Evolutionary conservation across 2,797 vertebrate species (phyloP).

Genomic region (Microchirus variegatus): DNA sequence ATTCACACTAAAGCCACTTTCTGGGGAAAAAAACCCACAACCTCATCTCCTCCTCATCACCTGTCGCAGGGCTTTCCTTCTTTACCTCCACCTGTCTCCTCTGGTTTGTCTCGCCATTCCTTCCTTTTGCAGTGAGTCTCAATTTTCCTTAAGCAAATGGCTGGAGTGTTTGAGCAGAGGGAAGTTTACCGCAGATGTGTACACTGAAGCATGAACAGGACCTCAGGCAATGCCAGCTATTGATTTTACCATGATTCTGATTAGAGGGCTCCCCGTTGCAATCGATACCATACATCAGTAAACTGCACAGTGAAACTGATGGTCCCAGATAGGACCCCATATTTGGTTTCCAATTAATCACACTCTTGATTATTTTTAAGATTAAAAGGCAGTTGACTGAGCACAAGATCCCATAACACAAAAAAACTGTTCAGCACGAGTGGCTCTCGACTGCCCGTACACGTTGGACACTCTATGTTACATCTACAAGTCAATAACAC

Average conservation of each 20-base stretch:
- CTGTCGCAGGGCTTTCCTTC: slow-evolving; percentile 28
- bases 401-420: slow-evolving; percentile 36
- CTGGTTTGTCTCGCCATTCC: slow-evolving; percentile 46
- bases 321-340: slow-evolving; percentile 65
- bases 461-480: slow-evolving; percentile 32
- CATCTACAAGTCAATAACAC: slow-evolving; percentile 52
- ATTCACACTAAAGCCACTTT: slow-evolving; percentile 37
- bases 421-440: slow-evolving; percentile 38
- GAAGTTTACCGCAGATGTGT: slow-evolving; percentile 69
- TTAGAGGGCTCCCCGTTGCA: slow-evolving; percentile 72
- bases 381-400: slow-evolving; percentile 63
- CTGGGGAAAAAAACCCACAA: slow-evolving; percentile 40
- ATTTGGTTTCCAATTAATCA: slow-evolving; percentile 71
- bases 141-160: slow-evolving; percentile 70
- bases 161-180: slow-evolving; percentile 49
- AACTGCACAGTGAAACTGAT: slow-evolving; percentile 71
- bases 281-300: slow-evolving; percentile 76
- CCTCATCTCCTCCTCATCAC: slow-evolving; percentile 18
- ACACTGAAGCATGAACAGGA: slow-evolving; percentile 74
- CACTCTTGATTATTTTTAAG: slow-evolving; percentile 63
- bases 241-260: slow-evolving; percentile 79
- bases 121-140: slow-evolving; percentile 44
- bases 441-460: slow-evolving; percentile 35
- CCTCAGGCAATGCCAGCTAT: slow-evolving; percentile 71
- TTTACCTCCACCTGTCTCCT: slow-evolving; percentile 50